Percentiles rank a stretch among this genome's conserved stretches.
Evolutionary conservation across 2,113 vertebrate genomes (phyloP).

Genomic region (Puma concolor): DNA sequence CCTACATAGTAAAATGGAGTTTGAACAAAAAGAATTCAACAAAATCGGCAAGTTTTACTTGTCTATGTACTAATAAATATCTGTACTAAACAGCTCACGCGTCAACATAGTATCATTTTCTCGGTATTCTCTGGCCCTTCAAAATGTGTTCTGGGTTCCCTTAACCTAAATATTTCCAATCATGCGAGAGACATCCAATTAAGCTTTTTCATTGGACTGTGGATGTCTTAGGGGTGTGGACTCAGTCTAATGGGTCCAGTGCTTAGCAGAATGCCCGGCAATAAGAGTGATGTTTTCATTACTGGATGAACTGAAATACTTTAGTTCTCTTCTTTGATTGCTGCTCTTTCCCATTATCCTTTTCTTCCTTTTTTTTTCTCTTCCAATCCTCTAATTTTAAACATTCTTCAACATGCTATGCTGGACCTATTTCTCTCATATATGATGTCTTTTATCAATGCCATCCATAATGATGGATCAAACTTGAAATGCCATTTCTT

Average conservation of each 20-base stretch:
- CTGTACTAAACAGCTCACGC: not conserved
- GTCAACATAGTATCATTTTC: not conserved
- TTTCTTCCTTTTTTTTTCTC: not conserved
- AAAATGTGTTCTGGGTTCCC: not conserved
- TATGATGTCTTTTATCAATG: not conserved
- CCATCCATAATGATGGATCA: not conserved
- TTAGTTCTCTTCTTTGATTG: not conserved
- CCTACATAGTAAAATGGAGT: not conserved
- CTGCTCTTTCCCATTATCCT: not conserved
- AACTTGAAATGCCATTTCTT: not conserved
- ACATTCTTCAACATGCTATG: not conserved
- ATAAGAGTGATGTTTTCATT: not conserved
- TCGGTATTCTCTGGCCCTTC: not conserved
- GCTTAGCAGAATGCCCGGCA: not conserved
- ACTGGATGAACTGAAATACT: not conserved
- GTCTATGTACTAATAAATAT: not conserved
- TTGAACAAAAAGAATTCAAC: not conserved
- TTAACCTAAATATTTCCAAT: not conserved
- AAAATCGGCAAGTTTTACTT: not conserved
- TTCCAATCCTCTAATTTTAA: not conserved
- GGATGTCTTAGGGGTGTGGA: not conserved
- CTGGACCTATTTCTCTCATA: not conserved
- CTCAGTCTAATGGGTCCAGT: not conserved
- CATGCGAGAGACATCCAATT: not conserved
- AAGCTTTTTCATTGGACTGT: not conserved